Percentiles rank a stretch among this genome's conserved stretches.
Conservation (phyloP, 2,113 vertebrate genomes). For the Pteropus alecto region DNA sequence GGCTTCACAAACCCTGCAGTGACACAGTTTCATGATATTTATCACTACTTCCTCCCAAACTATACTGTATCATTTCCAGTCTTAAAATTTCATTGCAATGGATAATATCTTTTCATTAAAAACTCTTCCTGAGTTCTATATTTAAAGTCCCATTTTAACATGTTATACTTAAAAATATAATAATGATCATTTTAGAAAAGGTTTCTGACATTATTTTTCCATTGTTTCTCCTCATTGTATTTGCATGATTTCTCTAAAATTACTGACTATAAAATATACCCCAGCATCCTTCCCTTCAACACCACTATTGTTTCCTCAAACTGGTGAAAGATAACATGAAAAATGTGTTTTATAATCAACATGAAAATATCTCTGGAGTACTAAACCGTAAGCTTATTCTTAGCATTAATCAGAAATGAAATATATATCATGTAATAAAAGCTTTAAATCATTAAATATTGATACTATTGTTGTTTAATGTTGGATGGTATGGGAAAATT, state of each 20-base stretch:
- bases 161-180: neutral
- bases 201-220: neutral
- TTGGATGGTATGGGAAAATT: neutral
- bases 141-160: neutral
- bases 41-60: neutral
- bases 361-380: neutral
- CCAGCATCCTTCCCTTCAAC: neutral
- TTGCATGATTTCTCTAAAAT: neutral
- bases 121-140: neutral
- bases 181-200: neutral
- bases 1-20: neutral
- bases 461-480: neutral
- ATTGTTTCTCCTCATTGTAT: neutral
- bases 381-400: neutral
- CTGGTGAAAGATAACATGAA: neutral
- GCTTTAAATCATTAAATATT: neutral
- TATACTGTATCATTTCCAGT: neutral
- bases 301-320: neutral
- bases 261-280: neutral
- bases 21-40: neutral
- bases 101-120: slow-evolving; percentile 12
- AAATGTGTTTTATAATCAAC: neutral
- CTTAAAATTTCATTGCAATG: neutral
- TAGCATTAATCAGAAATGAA: neutral
- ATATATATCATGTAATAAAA: neutral